Conservation (phyloP, 2,113 vertebrate genomes). For the Hippocampus abdominalis region DNA sequence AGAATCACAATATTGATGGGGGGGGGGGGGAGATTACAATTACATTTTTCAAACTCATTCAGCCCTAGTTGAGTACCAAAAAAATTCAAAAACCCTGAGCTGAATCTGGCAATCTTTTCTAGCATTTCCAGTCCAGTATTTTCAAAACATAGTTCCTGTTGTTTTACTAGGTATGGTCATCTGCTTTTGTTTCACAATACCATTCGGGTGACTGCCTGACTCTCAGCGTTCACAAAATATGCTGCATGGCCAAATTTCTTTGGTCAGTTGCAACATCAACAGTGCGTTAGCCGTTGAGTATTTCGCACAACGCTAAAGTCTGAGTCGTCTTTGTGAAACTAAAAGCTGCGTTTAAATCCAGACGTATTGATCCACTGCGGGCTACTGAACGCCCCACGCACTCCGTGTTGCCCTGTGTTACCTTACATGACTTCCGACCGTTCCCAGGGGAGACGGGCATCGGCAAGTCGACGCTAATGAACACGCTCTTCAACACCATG, state of each 20-base stretch:
- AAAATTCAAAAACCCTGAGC: neutral
- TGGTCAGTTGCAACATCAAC: neutral
- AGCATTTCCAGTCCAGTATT: neutral
- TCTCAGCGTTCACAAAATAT: neutral
- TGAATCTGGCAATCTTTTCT: too few relatives aligned
- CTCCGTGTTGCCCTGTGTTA: neutral
- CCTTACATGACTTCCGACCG: neutral
- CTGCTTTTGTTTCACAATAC: neutral
- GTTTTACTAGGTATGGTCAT: neutral
- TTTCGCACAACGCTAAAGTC: constrained; percentile 8
- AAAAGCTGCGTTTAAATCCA: neutral
- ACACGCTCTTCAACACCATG: constrained; percentile 95
- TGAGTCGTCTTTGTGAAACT: constrained; percentile 8
- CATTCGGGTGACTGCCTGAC: neutral
- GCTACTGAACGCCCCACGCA: neutral
- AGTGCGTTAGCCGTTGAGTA: neutral
- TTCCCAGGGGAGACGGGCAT: constrained; percentile 91
- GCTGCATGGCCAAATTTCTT: too few relatives aligned
- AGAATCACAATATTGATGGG: too few relatives aligned
- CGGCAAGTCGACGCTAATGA: constrained; percentile 96
- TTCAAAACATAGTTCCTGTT: neutral
- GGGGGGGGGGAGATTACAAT: too few relatives aligned
- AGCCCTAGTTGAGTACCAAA: neutral
- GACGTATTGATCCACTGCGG: constrained; percentile 16
- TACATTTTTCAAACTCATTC: too few relatives aligned